phyloP scores from a whole-genome alignment of 2,113 vertebrate genomes.

The Takifugu flavidus region DNA sequence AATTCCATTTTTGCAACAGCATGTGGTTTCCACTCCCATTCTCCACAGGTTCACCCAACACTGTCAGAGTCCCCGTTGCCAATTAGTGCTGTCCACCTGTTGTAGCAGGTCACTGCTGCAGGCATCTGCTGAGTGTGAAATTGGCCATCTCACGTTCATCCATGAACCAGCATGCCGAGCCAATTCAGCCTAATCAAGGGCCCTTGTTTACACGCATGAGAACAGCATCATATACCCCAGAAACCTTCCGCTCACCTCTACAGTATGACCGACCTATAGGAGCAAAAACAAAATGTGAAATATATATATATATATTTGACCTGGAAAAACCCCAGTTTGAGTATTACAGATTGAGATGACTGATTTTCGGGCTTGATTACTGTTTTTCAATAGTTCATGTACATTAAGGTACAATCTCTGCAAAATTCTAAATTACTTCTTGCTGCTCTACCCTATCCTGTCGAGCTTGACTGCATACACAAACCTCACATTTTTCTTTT shows the following conservation, averaged over 20 bases:
- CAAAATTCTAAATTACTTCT: too few species aligned
- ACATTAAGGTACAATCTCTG: too few species aligned
- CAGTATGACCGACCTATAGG: slow-evolving; percentile 45
- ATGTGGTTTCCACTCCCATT: slow-evolving; percentile 9
- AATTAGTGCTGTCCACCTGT: slow-evolving; percentile 75
- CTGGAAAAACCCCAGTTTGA: neutral
- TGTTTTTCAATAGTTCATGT: neutral
- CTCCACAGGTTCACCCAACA: slow-evolving; percentile 22
- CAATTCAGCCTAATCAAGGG: slow-evolving; percentile 2
- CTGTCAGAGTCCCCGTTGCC: slow-evolving; percentile 48
- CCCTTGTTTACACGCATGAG: neutral
- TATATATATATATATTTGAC: slow-evolving; percentile 9
- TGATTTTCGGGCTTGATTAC: neutral
- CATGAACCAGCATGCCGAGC: slow-evolving; percentile 55
- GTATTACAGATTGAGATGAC: slow-evolving; percentile 11
- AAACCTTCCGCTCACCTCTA: slow-evolving; percentile 49
- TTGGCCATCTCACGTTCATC: slow-evolving; percentile 65
- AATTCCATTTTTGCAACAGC: neutral
- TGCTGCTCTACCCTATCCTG: too few species aligned
- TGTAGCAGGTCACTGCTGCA: slow-evolving; percentile 58
- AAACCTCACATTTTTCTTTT: too few species aligned
- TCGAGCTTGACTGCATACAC: too few species aligned
- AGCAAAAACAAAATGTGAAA: slow-evolving; percentile 11
- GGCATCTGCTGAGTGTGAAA: slow-evolving; percentile 71
- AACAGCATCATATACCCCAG: slow-evolving; percentile 1